Percentiles rank a stretch among this genome's conserved stretches.
Conservation (phyloP, 1,140 invertebrate species). For the Trachymyrmex septentrionalis region DNA sequence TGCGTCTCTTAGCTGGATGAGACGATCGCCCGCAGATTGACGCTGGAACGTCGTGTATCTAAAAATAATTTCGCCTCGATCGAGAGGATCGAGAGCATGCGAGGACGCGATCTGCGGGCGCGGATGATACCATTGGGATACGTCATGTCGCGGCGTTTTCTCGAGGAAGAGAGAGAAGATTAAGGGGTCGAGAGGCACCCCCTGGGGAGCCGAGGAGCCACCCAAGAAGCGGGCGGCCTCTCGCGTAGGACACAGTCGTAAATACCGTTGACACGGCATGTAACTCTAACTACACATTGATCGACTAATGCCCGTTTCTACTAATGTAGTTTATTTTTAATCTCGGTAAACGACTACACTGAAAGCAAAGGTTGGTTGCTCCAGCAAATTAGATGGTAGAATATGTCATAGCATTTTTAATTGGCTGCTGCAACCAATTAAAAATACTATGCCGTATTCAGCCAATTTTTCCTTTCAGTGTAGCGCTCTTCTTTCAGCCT, state of each 20-base stretch:
- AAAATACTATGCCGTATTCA: no score
- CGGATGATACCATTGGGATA: constrained; percentile 82
- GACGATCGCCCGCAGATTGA: not conserved
- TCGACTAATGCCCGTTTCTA: no score
- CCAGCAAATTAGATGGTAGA: no score
- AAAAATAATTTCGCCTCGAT: constrained; percentile 31
- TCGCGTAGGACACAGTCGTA: constrained; percentile 79
- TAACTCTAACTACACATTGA: no score
- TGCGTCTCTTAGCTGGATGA: constrained; percentile 20
- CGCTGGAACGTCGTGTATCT: not conserved
- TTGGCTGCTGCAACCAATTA: no score
- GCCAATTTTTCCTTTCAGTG: no score
- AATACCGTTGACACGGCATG: constrained; percentile 31
- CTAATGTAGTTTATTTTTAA: no score
- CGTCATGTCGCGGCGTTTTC: constrained; percentile 76
- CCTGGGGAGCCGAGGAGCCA: constrained; percentile 83
- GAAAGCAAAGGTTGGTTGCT: no score
- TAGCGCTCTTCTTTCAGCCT: no score
- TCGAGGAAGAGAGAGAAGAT: constrained; percentile 31
- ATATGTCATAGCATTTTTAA: no score
- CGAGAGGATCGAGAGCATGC: constrained; percentile 8
- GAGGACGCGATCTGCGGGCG: constrained; percentile 67
- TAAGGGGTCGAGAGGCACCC: constrained; percentile 77
- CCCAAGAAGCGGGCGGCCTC: constrained; percentile 85
- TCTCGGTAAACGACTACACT: no score